Base-by-base conservation (phyloP, 2,797 vertebrate species). In the Notolepis coatsorum region DNA sequence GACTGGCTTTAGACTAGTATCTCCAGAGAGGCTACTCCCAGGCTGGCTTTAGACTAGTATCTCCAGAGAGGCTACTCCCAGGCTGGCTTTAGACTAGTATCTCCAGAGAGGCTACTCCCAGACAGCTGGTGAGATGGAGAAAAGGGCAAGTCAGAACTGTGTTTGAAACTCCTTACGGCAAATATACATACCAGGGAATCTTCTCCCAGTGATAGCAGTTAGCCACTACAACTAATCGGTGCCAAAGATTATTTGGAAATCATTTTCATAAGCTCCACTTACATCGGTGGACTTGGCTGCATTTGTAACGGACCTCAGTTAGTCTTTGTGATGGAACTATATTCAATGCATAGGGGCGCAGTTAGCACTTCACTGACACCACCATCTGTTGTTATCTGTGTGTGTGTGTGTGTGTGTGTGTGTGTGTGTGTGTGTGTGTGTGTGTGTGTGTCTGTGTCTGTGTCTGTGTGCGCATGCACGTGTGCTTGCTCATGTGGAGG, bases 121-220 rank as follows among this genome's bases (percentile, higher is more conserved):
- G 15, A 37, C 2, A 15, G 8, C n/a, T 2, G 17, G 30, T 38
- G 35, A 42, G 63, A 55, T 42, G 37, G 5, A 49, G 52, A 15
- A 50, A 65, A 67, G 62, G 75, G 58, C 73, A 71, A 79, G 82
- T 85, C 60, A 51, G 62, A 60, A 74, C 75, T 58, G 33, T 50
- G 4, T 67, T 61, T 56, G 52, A 65, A 79, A 23, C 52, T 77
- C 77, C 71, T 23, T n/a, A n/a, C 68, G 82, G 82, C 75, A 55
- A 37, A 84, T 79, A 80, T 58, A 63, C 53, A 69, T 69, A 71
- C 45, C 30, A 46, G 20, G 10, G 25, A 61, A 38, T 45, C 30
- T n/a, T 69, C 38, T 50, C 18, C 49, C 13, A 60, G 45, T 25
- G 15, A 66, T 38, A 21, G 65, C 58, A 68, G 66, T 71, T 46